Base-by-base conservation (phyloP, 2,113 vertebrate genomes). In the Cettia cetti region DNA sequence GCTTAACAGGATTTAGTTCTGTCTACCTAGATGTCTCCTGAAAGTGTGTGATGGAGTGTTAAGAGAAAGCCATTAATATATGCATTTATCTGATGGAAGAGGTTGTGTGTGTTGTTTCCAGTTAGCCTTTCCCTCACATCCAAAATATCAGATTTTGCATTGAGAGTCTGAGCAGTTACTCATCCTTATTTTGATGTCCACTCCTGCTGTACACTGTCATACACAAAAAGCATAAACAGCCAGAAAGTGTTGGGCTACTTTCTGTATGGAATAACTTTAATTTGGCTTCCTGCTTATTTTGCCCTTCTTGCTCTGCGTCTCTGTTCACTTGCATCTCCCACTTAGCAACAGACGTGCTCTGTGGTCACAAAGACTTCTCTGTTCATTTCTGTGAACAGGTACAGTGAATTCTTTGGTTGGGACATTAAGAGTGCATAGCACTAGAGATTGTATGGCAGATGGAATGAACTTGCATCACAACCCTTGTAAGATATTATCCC, bases 101-200 rank as follows among this genome's bases (percentile, higher is more conserved):
- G 28, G 16, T 45, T 77, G 13, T 35, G 19, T 70, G 18, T 91
- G 17, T 80, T 76, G 37, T 37, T 94, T 90, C 71, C 54, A 66
- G n/a, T 53, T 92, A 90, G 26, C 26, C 22, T 72, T 76, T 85
- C 33, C 26, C 14, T 88, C 33, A 9, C 26, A 59, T 86, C 30
- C 21, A 24, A 57, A 86, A n/a, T 57, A 78, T 0, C n/a, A 70
- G 27, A 65, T 69, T 74, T 63, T 53, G 3, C n/a, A 37, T 19
- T 33, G 50, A 52, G 54, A 77, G 49, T 61, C 40, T 37, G 23
- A 71, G 54, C 1, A 0, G 47, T 89, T 92, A 44, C 39, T 81
- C 42, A 42, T 69, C 20, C 20, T 61, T 3, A 0, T 77, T 82
- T 86, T 88, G 37, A 9, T 75, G 52, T 69, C 39, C 0, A 0